A percentile compares a stretch with the other conserved stretches of the same genome.
Evolutionary conservation across 92 coral and sea anemone species (phyloP).

Genomic region (Ricordea florida): DNA sequence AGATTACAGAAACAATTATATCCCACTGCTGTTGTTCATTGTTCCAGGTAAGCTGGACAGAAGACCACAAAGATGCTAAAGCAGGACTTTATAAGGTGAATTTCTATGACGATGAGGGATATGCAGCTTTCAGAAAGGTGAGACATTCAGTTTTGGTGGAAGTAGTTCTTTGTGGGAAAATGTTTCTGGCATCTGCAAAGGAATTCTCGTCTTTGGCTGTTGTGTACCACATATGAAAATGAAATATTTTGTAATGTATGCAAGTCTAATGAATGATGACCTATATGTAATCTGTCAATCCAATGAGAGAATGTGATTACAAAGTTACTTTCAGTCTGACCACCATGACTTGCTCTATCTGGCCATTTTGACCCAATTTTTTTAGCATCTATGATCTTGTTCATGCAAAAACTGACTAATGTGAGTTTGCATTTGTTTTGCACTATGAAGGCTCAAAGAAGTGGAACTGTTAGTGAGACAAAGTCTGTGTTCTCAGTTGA

Average conservation of each 20-base stretch:
- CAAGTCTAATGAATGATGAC: constrained; percentile 75
- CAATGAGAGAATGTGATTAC: constrained; percentile 84
- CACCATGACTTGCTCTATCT: background rate
- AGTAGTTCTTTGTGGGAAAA: too few species aligned
- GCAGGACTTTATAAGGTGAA: constrained; percentile 80
- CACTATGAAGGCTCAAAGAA: constrained; percentile 84
- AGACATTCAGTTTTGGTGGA: background rate
- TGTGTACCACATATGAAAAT: background rate
- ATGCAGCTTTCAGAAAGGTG: constrained; percentile 96
- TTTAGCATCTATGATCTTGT: background rate
- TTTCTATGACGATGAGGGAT: constrained; percentile 95
- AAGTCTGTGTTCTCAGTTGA: constrained; percentile 91
- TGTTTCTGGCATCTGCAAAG: too few species aligned
- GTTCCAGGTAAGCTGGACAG: constrained; percentile 92
- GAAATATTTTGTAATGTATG: background rate
- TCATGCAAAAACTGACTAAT: background rate
- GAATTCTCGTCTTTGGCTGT: background rate
- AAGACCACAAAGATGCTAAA: constrained; percentile 80
- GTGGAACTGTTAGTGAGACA: constrained; percentile 78
- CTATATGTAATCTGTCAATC: constrained; percentile 96
- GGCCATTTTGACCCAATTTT: background rate
- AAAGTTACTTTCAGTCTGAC: constrained; percentile 41
- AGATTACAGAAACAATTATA: background rate
- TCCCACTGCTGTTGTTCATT: background rate
- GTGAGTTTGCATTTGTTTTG: background rate